Evolutionary conservation across 92 coral and sea anemone species (phyloP), one percentile per base, ranked within the genome.

Genomic region (Pocillopora grandis): DNA sequence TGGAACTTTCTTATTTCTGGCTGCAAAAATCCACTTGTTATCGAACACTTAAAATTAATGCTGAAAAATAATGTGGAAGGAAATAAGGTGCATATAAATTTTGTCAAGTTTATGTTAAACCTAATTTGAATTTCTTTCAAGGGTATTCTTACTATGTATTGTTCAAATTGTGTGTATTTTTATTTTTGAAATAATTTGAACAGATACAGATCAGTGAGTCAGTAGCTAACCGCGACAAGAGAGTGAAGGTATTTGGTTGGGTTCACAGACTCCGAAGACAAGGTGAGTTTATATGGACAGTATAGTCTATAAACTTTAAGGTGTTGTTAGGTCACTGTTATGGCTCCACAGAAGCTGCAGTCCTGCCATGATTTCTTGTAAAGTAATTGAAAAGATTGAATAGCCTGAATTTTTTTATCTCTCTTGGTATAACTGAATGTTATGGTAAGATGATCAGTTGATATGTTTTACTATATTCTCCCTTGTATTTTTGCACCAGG

Each of bases 221-320:
- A 3, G 77, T 87, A 19, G 66, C 87, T 57, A 85, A 92, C 59
- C 98, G 99, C n/a, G 92, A 94, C 55, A 90, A 83, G 62, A 83
- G 99, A n/a, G 95, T 96, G 72, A 92, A 85, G 79, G 86, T 96
- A 72, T 90, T 81, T 79, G 99, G 97, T 36, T 96, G 99, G 99
- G 89, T 94, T 62, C 99, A 96, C 60, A 80, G 98, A 35, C 87
- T 96, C 58, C 89, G 99, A 76, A 80, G 98, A 73, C 99, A 96
- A 89, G 99, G 98, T 94, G 42, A 18, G 37, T 66, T 11, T 18
- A 0, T 42, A 7, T 42, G 49, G 49, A 42, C 7, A 42, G 49
- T 20, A n/a, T 42, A 42, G 49, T 42, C 49, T 42, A 42, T 42
- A 42, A 3, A n/a, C n/a, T n/a, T n/a, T n/a, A n/a, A 42, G 5